Evolutionary conservation across 2,797 vertebrate genomes (phyloP), one percentile per base, ranked within the genome.

Genomic region (Catamblyrhynchus diadema): DNA sequence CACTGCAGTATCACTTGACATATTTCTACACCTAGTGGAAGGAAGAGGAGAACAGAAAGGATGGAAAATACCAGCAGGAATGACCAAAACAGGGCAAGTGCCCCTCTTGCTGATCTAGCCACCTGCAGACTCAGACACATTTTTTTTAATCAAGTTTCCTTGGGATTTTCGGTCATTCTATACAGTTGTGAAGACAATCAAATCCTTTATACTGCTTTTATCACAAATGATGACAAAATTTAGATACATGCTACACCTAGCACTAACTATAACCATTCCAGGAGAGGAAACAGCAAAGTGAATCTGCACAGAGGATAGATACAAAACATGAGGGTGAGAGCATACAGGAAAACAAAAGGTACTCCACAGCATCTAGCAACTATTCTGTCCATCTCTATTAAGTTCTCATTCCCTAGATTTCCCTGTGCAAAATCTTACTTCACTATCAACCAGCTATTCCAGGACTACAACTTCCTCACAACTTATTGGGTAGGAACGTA

Each of bases 11-110:
- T 92, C 81, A 78, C 50, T 92, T 71, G 61, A 75, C 56, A 11
- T 48, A 60, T 79, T 93, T 93, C 92, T 96, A 95, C 90, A 94
- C 73, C 88, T 92, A 92, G 59, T 84, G 90, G 93, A 95, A 84
- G 73, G 44, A 94, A 84, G n/a, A 50, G 28, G 42, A 75, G 59
- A 95, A 81, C 14, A 81, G 66, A 84, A 88, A 86, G 21, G 25
- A 79, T 45, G 33, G n/a, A 69, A 95, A 91, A 90, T 12, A 72
- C 27, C 59, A 82, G 24, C 72, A 89, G 33, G 22, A 82, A 80
- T 67, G 60, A 71, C 30, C 65, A 88, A 83, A 83, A 59, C 4
- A 53, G 18, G 27, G 33, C 64, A 86, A 69, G 30, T 39, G 37
- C 5, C 16, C 18, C 14, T 77, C 44, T 78, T 1, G 0, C 27